Percentiles rank a stretch among this genome's conserved stretches.
These are phyloP conservation scores for Diachasmimorpha longicaudata DNA, from an alignment of 1,140 invertebrate genomes.

Conservation along the genomic window DNA sequence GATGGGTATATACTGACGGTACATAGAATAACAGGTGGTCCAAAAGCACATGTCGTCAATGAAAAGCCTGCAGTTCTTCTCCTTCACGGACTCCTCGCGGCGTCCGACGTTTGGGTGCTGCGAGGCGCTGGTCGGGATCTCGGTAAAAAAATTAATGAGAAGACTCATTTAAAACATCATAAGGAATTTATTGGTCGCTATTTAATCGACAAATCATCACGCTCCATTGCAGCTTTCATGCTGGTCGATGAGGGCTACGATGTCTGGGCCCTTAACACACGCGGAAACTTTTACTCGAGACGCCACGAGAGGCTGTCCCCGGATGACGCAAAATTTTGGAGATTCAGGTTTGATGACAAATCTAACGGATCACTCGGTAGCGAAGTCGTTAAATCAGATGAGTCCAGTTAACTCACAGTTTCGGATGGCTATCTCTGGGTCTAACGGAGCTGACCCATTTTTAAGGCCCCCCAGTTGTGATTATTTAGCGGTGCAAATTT, in stretches of 20 bases:
- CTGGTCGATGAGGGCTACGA: slow-evolving; percentile 71
- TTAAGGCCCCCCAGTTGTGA: too few species aligned
- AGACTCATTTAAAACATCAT: neutral
- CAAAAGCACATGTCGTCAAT: slow-evolving; percentile 29
- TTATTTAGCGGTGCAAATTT: too few species aligned
- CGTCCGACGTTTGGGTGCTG: slow-evolving; percentile 65
- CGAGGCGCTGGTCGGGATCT: slow-evolving; percentile 61
- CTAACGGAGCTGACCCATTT: too few species aligned
- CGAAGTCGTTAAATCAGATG: neutral
- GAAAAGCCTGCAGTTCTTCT: slow-evolving; percentile 59
- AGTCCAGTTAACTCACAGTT: neutral
- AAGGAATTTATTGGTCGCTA: too few species aligned
- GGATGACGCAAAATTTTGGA: slow-evolving; percentile 65
- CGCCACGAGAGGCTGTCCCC: slow-evolving; percentile 61
- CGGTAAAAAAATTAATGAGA: slow-evolving; percentile 43
- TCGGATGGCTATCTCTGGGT: too few species aligned
- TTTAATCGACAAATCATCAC: neutral
- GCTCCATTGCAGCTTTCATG: slow-evolving; percentile 61
- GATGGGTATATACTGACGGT: slow-evolving; percentile 69
- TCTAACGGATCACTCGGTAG: neutral
- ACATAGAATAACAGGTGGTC: slow-evolving; percentile 66
- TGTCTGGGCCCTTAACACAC: slow-evolving; percentile 74
- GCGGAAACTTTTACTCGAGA: slow-evolving; percentile 71
- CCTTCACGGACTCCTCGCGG: slow-evolving; percentile 66
- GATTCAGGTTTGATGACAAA: slow-evolving; percentile 43